Base-by-base conservation (phyloP, 1,140 invertebrate species). In the Drosophila guanche region DNA sequence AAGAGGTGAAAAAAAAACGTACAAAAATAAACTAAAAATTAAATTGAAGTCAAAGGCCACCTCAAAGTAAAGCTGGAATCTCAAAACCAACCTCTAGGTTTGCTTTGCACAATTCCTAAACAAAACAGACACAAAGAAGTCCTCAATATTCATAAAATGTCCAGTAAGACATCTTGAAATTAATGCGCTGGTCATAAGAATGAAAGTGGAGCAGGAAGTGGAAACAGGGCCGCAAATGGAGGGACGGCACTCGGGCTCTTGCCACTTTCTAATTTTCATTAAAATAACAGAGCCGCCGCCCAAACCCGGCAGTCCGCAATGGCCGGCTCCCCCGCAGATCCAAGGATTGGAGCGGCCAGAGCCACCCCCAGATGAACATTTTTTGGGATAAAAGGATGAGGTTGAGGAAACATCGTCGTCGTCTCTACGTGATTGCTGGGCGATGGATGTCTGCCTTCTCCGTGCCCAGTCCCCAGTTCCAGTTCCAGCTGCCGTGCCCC, bases 261-360 rank as follows among this genome's bases (percentile, higher is more conserved):
- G 76, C 85, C 86, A 89, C 79, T 90, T 90, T 90, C 59, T 84
- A 90, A 90, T 90, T 90, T 90, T 90, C 89, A 90, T 90, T 90
- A 90, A 90, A 90, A 90, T 90, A 90, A 90, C 84, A 86, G 81
- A 78, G 74, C 61, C 43, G 14, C 20, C 22, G 12, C 20, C 42
- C 41, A 14, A 45, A 37, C 37, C 23, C 45, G 37, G 25, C 47
- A 48, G 27, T 23, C 48, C 41, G 22, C 45, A 14, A 51, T 52
- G 61, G 50, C 42, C 66, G 41, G 43, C 25, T 47, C 33, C 37
- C 23, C 33, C 20, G 22, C 23, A 41, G 14, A 29, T 8, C 54
- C 22, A 25, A 37, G 51, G 51, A 66, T 74, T 74, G 69, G 71
- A 66, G 40, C 55, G 63, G 59, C 57, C 60, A 47, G 55, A 58